Conservation (phyloP, 2,113 vertebrate genomes). For the Mesoclemmys tuberculata region DNA sequence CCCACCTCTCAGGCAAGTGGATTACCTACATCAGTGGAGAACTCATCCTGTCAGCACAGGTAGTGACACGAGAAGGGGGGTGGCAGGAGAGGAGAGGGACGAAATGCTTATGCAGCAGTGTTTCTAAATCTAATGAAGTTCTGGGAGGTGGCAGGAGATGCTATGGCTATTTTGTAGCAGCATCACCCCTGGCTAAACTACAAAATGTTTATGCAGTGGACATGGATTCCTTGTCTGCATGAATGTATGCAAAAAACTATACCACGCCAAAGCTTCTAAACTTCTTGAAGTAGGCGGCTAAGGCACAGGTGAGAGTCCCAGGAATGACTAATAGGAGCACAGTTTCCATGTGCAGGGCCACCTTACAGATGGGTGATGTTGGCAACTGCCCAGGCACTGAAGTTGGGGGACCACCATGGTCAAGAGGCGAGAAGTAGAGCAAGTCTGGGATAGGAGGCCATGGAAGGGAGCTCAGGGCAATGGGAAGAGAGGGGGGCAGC, state of each 20-base stretch:
- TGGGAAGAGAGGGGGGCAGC: too few species aligned
- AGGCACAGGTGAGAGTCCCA: neutral
- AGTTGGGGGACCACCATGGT: too few species aligned
- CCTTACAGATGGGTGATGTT: too few species aligned
- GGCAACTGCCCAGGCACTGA: too few species aligned
- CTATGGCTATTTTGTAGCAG: neutral
- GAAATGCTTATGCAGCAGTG: neutral
- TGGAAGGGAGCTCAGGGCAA: too few species aligned
- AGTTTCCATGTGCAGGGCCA: too few species aligned
- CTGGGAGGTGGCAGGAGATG: neutral
- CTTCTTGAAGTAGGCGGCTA: neutral
- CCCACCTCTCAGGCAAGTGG: neutral
- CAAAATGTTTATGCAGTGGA: neutral
- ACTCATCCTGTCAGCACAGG: neutral
- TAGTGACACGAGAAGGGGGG: neutral
- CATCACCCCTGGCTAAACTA: neutral
- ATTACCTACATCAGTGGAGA: neutral
- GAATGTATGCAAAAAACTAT: neutral
- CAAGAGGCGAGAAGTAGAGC: too few species aligned
- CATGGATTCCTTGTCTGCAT: neutral
- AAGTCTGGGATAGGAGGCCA: too few species aligned
- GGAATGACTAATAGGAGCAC: neutral
- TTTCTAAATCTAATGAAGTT: neutral
- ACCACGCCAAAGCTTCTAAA: neutral
- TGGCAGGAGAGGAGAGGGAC: neutral